Evolutionary conservation across 2,797 vertebrate genomes (phyloP).

Genomic region (Enteromius thamalakanensis): DNA sequence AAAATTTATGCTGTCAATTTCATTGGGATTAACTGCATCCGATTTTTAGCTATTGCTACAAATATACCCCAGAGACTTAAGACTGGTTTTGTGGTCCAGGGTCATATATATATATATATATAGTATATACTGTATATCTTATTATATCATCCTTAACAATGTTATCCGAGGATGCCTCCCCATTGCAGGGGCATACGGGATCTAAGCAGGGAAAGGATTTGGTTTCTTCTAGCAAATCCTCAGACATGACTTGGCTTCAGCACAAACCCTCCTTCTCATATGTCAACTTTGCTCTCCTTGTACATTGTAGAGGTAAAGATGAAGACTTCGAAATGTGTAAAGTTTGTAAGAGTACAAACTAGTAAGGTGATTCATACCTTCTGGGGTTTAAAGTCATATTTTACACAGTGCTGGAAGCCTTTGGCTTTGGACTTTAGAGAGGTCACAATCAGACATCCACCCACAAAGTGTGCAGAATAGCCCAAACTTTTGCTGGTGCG

Average conservation of each 20-base stretch:
- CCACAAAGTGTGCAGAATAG: conserved; percentile 98
- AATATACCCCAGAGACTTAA: too few relatives aligned
- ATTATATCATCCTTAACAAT: neutral
- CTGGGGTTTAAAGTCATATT: conserved; percentile 98
- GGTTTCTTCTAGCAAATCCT: conserved; percentile 22
- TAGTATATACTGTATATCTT: neutral
- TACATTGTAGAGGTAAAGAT: neutral
- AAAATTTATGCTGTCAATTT: too few relatives aligned
- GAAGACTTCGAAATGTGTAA: neutral
- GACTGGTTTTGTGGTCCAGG: too few relatives aligned
- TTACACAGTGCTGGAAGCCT: conserved; percentile 98
- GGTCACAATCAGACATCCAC: conserved; percentile 94
- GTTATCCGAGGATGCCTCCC: neutral
- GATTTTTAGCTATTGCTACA: too few relatives aligned
- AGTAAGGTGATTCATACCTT: conserved; percentile 79
- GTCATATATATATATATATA: too few relatives aligned
- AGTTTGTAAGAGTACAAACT: neutral
- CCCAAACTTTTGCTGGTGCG: conserved; percentile 97
- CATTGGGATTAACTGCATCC: too few relatives aligned
- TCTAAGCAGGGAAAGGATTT: conserved; percentile 17
- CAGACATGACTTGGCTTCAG: neutral
- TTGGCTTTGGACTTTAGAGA: conserved; percentile 98
- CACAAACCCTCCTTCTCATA: neutral
- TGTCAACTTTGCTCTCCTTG: conserved; percentile 10
- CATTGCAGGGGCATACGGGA: neutral